A percentile compares a stretch with the other conserved stretches of the same genome.
These are phyloP conservation scores for Xestoiulus laeticollis DNA, from an alignment of 2,888 invertebrate species.

Conservation along the genomic window DNA sequence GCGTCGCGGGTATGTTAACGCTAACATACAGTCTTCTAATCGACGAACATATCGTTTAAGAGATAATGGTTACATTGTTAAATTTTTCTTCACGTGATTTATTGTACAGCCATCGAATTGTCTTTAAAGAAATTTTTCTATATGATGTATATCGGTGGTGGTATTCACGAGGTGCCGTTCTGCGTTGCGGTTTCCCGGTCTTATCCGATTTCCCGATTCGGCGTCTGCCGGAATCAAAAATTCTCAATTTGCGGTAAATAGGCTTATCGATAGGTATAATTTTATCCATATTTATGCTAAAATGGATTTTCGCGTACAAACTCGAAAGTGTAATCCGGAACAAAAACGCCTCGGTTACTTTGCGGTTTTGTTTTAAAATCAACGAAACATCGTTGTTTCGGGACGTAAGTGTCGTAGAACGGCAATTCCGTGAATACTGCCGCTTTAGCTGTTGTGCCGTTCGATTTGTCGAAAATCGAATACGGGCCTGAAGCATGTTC, in stretches of 20 bases:
- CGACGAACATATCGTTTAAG: background rate
- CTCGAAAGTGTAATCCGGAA: too few species aligned
- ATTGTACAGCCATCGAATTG: conserved; percentile 26
- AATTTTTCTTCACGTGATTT: conserved; percentile 19
- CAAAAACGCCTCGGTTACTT: too few species aligned
- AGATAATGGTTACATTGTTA: conserved; percentile 26
- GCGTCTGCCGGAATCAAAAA: background rate
- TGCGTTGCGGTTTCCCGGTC: too few species aligned
- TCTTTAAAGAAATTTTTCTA: conserved; percentile 16
- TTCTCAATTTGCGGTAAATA: too few species aligned
- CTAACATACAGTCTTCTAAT: background rate
- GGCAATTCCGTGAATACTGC: background rate
- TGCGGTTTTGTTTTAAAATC: too few species aligned
- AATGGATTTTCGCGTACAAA: too few species aligned
- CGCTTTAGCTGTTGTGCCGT: background rate
- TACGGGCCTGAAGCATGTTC: background rate
- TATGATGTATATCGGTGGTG: conserved; percentile 18
- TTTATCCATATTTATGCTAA: too few species aligned
- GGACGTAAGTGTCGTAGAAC: background rate
- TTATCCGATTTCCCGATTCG: background rate
- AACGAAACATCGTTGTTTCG: background rate
- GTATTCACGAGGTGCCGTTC: conserved; percentile 18
- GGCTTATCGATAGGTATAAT: background rate
- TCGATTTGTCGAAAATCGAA: conserved; percentile 6
- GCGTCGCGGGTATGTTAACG: background rate